phyloP scores from a whole-genome alignment of 2,113 vertebrate species.

The Rhipidura dahli region DNA sequence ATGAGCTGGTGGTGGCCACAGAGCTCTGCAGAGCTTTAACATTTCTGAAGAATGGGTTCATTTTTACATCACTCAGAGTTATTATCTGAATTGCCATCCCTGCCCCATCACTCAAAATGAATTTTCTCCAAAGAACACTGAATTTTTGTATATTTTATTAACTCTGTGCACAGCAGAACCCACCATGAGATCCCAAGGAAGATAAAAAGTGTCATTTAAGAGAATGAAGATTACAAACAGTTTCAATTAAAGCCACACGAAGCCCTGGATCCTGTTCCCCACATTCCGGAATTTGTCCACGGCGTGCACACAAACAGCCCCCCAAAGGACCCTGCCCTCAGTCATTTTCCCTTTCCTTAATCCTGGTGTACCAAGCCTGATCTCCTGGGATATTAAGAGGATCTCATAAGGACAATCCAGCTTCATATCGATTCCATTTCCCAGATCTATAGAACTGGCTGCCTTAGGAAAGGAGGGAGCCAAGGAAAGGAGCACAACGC shows the following conservation, averaged over 20 bases:
- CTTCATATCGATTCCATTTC: neutral
- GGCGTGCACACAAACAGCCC: neutral
- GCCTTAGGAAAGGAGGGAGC: neutral
- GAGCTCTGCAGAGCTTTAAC: neutral
- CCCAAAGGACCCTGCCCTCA: neutral
- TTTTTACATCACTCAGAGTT: neutral
- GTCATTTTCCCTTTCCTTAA: neutral
- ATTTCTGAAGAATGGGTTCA: neutral
- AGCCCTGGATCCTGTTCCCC: neutral
- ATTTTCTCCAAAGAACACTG: neutral
- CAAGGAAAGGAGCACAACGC: neutral
- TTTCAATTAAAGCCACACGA: slow-evolving; percentile 37
- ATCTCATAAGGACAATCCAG: slow-evolving; percentile 42
- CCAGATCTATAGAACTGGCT: neutral
- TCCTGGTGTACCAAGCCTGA: neutral
- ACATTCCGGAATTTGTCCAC: slow-evolving; percentile 7
- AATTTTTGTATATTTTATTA: slow-evolving; percentile 8
- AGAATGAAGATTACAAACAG: slow-evolving; percentile 30
- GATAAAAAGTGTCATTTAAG: neutral
- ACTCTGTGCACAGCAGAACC: neutral
- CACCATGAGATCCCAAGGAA: neutral
- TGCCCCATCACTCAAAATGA: neutral
- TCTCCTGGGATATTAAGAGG: slow-evolving; percentile 5
- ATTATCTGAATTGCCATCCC: neutral
- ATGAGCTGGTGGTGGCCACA: neutral